Evolutionary conservation across 2,888 invertebrate genomes (phyloP).

Genomic region (Cartodere bifasciata): DNA sequence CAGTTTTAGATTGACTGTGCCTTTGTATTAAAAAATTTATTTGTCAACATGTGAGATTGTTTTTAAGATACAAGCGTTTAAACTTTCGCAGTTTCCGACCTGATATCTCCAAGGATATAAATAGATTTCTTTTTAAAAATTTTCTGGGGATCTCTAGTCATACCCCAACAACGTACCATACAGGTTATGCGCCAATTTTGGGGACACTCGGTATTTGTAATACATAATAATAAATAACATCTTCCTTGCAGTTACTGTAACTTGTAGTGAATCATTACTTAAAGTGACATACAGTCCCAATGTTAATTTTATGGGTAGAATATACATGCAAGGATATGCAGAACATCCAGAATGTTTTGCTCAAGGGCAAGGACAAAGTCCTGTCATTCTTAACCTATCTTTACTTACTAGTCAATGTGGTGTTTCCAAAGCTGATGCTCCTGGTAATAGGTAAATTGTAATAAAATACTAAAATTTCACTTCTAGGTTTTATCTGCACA

Average conservation of each 20-base stretch:
- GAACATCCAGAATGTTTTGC: constrained; percentile 50
- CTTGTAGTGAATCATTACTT: constrained; percentile 60
- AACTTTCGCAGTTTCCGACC: too few species aligned
- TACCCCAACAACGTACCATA: too few species aligned
- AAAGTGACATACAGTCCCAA: constrained; percentile 52
- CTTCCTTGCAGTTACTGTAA: constrained; percentile 54
- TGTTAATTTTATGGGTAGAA: constrained; percentile 52
- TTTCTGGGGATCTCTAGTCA: too few species aligned
- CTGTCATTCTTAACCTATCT: constrained; percentile 46
- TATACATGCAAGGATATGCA: constrained; percentile 71
- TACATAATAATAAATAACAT: too few species aligned
- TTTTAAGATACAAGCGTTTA: too few species aligned
- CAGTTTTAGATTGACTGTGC: too few species aligned
- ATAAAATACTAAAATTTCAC: background rate
- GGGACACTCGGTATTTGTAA: too few species aligned
- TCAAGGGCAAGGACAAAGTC: constrained; percentile 38
- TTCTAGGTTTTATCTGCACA: background rate
- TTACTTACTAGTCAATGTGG: constrained; percentile 43
- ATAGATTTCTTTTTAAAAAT: too few species aligned
- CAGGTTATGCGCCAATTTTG: too few species aligned
- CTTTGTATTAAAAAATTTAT: too few species aligned
- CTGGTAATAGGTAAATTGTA: constrained; percentile 37
- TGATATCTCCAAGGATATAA: too few species aligned
- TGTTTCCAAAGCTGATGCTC: constrained; percentile 42
- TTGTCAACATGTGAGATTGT: too few species aligned